phyloP scores from a whole-genome alignment of 2,888 invertebrate genomes.

The Sialis lutaria region DNA sequence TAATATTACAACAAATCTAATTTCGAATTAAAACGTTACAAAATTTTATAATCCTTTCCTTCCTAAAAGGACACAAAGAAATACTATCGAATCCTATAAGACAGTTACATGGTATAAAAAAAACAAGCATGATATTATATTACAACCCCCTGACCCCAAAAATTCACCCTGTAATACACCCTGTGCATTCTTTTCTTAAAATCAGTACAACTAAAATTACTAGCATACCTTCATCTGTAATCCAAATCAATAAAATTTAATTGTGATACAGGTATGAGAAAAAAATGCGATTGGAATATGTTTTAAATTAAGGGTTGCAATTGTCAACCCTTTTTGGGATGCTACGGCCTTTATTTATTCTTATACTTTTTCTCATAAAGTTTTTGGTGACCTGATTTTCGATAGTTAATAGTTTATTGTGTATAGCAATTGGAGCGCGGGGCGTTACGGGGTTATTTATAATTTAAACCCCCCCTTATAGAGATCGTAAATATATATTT shows the following conservation, averaged over 20 bases:
- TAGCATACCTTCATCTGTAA: too few relatives aligned
- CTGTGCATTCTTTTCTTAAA: too few relatives aligned
- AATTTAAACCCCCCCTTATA: too few relatives aligned
- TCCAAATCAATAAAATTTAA: too few relatives aligned
- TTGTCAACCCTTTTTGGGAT: constrained; percentile 18
- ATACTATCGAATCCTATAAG: constrained; percentile 22
- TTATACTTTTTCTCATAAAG: neutral
- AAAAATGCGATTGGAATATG: constrained; percentile 26
- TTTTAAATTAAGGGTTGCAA: constrained; percentile 27
- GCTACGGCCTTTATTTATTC: constrained; percentile 16
- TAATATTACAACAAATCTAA: too few relatives aligned
- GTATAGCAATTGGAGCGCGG: too few relatives aligned
- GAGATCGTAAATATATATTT: too few relatives aligned
- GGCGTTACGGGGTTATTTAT: too few relatives aligned
- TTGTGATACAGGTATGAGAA: constrained; percentile 7
- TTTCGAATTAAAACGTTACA: too few relatives aligned
- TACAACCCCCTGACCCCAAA: constrained; percentile 20
- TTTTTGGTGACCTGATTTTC: neutral
- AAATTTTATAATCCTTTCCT: constrained; percentile 12
- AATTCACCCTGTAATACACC: too few relatives aligned
- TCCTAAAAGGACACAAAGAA: constrained; percentile 18
- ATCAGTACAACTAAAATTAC: too few relatives aligned
- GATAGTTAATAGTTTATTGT: too few relatives aligned
- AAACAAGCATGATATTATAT: constrained; percentile 22
- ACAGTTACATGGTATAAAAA: constrained; percentile 25